Conservation (phyloP, 2,888 invertebrate genomes). For the Abrostola triplasia region DNA sequence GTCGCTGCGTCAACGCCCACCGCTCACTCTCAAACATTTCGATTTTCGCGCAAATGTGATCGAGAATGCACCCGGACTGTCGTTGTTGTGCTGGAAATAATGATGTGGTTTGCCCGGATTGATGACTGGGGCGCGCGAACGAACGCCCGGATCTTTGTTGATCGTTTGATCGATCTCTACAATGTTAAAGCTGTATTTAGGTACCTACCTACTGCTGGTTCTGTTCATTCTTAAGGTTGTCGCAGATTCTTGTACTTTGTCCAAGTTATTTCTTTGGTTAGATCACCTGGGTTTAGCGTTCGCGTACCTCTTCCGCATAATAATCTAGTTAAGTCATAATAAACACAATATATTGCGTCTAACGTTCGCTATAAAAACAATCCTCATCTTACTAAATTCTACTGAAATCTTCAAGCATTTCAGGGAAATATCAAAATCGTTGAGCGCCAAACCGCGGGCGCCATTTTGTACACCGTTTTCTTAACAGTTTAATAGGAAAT, state of each 20-base stretch:
- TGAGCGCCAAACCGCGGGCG: slow-evolving; percentile 52
- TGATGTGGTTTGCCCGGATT: slow-evolving; percentile 36
- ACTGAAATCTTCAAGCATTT: slow-evolving; percentile 37
- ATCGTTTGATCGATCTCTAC: slow-evolving; percentile 40
- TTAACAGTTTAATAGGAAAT: slow-evolving; percentile 83
- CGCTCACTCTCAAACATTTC: slow-evolving; percentile 61
- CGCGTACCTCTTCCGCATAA: slow-evolving; percentile 21
- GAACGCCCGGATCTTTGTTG: slow-evolving; percentile 34
- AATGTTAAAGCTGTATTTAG: slow-evolving; percentile 30
- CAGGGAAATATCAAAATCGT: slow-evolving; percentile 54
- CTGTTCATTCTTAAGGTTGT: slow-evolving; percentile 33
- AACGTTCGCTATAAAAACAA: slow-evolving; percentile 27
- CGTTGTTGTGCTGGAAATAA: slow-evolving; percentile 39
- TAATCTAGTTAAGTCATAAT: slow-evolving; percentile 11
- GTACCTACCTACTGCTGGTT: background rate
- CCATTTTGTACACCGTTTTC: slow-evolving; percentile 71
- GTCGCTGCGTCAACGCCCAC: slow-evolving; percentile 69
- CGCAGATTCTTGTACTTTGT: slow-evolving; percentile 27
- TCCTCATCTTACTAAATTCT: slow-evolving; percentile 17
- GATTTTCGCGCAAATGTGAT: slow-evolving; percentile 67
- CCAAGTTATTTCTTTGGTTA: slow-evolving; percentile 15
- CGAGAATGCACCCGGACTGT: slow-evolving; percentile 44
- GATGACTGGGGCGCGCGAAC: slow-evolving; percentile 38
- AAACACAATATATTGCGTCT: slow-evolving; percentile 15
- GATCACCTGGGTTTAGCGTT: slow-evolving; percentile 14